A percentile compares a stretch with the other conserved stretches of the same genome.
phyloP scores from a whole-genome alignment of 1,140 invertebrate species.

The Delia radicum region DNA sequence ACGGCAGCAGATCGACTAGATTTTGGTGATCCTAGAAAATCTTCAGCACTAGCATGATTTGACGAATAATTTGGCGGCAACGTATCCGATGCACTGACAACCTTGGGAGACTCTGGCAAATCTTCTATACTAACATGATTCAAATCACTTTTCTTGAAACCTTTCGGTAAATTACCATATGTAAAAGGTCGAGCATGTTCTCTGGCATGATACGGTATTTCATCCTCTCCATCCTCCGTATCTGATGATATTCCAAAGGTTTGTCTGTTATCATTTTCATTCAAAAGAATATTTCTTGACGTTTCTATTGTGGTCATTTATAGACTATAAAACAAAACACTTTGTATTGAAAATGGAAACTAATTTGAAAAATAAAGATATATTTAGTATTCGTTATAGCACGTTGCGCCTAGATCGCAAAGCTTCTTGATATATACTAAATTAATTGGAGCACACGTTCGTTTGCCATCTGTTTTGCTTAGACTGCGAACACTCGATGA shows the following conservation, averaged over 20 bases:
- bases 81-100: not conserved
- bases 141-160: conserved; percentile 32
- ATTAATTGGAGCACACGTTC: conserved; percentile 10
- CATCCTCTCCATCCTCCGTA: conserved; percentile 35
- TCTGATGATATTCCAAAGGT: not conserved
- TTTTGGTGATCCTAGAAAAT: not conserved
- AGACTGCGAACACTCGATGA: not conserved
- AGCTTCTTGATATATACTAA: conserved; percentile 7
- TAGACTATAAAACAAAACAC: not conserved
- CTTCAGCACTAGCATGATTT: not conserved
- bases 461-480: conserved; percentile 16
- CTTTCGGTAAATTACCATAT: conserved; percentile 61
- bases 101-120: not conserved
- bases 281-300: not conserved
- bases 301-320: conserved; percentile 16
- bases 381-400: conserved; percentile 5
- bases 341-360: not conserved
- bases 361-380: not conserved
- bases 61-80: not conserved
- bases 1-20: not conserved
- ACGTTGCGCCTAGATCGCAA: conserved; percentile 3
- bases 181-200: conserved; percentile 74
- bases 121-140: conserved; percentile 31
- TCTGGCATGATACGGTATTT: conserved; percentile 74
- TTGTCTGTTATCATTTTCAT: not conserved